Percentiles rank a stretch among this genome's conserved stretches.
These are phyloP conservation scores for Umimayanthus chanpuru DNA, from an alignment of 92 coral and sea anemone species.

Conservation along the genomic window DNA sequence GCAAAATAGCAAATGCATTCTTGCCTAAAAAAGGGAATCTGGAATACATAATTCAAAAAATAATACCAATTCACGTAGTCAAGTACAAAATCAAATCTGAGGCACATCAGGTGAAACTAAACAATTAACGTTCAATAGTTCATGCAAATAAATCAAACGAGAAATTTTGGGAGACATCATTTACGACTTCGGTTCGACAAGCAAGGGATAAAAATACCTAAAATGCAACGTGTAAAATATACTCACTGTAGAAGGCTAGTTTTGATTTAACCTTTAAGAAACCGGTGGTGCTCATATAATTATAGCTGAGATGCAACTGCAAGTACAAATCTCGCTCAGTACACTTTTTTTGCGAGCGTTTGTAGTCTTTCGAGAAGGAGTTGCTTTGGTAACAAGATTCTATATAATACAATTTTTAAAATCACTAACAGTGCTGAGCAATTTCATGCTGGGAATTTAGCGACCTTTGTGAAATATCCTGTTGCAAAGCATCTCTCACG, in stretches of 20 bases:
- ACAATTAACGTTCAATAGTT: no score
- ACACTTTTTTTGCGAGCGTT: neutral
- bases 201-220: neutral
- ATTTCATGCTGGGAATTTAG: neutral
- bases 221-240: neutral
- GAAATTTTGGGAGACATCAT: neutral
- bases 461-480: slow-evolving; percentile 9
- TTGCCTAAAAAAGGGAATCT: neutral
- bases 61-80: neutral
- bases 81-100: no score
- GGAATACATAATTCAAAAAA: no score
- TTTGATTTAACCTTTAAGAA: neutral
- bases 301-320: neutral
- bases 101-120: no score
- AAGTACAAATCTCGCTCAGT: neutral
- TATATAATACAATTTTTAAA: neutral
- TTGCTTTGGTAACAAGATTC: slow-evolving; percentile 15
- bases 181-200: neutral
- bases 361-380: neutral
- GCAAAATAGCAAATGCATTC: neutral
- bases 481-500: neutral
- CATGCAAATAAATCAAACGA: neutral
- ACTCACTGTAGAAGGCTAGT: neutral
- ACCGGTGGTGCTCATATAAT: neutral
- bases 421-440: slow-evolving; percentile 6